phyloP scores from a whole-genome alignment of 2,797 vertebrate genomes.

The Sciaenops ocellatus region DNA sequence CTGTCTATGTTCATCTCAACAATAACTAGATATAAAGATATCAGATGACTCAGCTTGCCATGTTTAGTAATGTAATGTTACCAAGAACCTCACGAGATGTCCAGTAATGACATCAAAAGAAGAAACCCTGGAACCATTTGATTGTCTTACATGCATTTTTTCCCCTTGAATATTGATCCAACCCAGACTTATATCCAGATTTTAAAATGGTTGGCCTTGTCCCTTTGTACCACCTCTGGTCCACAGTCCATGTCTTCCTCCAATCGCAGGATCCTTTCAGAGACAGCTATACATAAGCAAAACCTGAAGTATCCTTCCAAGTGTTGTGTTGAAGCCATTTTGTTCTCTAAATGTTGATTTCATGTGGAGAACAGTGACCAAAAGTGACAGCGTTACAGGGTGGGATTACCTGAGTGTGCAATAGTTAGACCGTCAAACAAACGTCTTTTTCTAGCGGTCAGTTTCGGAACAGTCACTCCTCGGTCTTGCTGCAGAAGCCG shows the following conservation, averaged over 20 bases:
- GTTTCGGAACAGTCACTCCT: conserved; percentile 56
- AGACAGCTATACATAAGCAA: conserved; percentile 35
- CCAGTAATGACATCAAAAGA: conserved; percentile 52
- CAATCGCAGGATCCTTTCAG: conserved; percentile 38
- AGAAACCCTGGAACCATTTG: conserved; percentile 68
- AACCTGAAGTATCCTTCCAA: conserved; percentile 63
- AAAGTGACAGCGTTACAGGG: conserved; percentile 56
- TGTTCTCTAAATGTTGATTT: conserved; percentile 23
- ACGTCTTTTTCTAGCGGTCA: conserved; percentile 47
- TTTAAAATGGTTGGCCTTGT: conserved; percentile 32
- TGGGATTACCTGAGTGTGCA: conserved; percentile 81
- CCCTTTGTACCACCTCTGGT: conserved; percentile 46
- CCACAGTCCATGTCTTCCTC: conserved; percentile 27
- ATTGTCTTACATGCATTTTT: conserved; percentile 80
- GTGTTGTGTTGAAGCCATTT: conserved; percentile 34
- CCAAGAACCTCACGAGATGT: conserved; percentile 52
- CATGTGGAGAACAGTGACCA: conserved; percentile 34
- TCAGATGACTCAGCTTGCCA: conserved; percentile 49
- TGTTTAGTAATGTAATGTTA: conserved; percentile 55
- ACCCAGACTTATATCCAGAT: conserved; percentile 29
- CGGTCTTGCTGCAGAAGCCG: conserved; percentile 58
- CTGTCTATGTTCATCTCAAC: conserved; percentile 47
- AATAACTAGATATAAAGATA: conserved; percentile 53
- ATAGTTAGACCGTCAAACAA: conserved; percentile 60
- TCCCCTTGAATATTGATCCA: conserved; percentile 50